Conservation (phyloP, 1,140 invertebrate genomes). For the Melipona quadrifasciata region DNA sequence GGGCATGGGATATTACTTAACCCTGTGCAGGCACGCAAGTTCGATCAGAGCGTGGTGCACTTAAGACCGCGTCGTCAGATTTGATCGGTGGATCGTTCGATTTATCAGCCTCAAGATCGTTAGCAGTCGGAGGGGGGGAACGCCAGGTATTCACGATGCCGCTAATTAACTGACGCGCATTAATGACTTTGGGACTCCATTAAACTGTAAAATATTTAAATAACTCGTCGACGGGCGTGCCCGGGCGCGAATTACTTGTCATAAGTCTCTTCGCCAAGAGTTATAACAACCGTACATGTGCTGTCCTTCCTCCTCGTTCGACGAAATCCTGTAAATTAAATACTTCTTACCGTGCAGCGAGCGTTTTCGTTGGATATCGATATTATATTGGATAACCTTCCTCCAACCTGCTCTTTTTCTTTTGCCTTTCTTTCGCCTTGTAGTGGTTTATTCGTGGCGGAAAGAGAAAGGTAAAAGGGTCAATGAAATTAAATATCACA, state of each 20-base stretch:
- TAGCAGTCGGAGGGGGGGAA: constrained; percentile 33
- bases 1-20: constrained; percentile 3
- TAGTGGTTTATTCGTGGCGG: constrained; percentile 59
- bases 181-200: constrained; percentile 70
- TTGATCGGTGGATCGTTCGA: constrained; percentile 57
- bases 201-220: constrained; percentile 76
- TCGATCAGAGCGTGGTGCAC: neutral
- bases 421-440: constrained; percentile 11
- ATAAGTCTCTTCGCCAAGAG: constrained; percentile 33
- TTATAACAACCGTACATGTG: constrained; percentile 20
- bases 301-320: constrained; percentile 8
- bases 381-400: neutral
- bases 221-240: constrained; percentile 67
- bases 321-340: constrained; percentile 59
- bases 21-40: neutral
- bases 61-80: constrained; percentile 44
- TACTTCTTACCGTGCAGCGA: constrained; percentile 32
- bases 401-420: neutral
- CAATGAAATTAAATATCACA: constrained; percentile 59
- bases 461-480: constrained; percentile 47
- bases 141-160: constrained; percentile 47
- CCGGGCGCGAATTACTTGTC: constrained; percentile 65
- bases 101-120: constrained; percentile 62
- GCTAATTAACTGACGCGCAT: constrained; percentile 73
- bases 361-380: neutral